phyloP scores from a whole-genome alignment of 2,888 invertebrate genomes.

The Ormyrus labotus region DNA sequence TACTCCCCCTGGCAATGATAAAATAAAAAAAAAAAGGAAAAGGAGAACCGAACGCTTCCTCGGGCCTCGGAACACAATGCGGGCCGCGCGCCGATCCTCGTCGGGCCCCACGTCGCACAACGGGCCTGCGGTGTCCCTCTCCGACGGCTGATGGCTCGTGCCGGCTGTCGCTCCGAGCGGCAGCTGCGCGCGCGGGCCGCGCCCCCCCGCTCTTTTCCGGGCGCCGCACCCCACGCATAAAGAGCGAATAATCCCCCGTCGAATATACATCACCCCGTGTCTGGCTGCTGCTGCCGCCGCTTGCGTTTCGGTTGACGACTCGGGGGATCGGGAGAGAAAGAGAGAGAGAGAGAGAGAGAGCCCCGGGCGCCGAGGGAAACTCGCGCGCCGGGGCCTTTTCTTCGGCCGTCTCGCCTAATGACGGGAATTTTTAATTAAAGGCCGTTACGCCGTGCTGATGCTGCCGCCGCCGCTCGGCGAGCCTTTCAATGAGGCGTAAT shows the following conservation, averaged over 20 bases:
- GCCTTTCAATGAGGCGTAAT: no score
- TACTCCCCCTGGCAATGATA: no score
- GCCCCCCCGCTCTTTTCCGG: conserved; percentile 20
- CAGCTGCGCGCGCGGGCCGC: conserved; percentile 58
- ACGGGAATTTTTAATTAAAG: conserved; percentile 38
- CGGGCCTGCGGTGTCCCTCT: neutral
- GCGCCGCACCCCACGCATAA: conserved; percentile 22
- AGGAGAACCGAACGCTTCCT: no score
- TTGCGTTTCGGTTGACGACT: neutral
- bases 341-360: conserved; percentile 22
- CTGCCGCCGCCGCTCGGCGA: no score
- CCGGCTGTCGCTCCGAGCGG: conserved; percentile 63
- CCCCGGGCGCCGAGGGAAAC: neutral
- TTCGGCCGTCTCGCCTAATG: neutral
- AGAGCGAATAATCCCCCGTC: conserved; percentile 47
- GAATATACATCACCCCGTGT: conserved; percentile 26
- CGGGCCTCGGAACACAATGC: no score
- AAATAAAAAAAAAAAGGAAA: no score
- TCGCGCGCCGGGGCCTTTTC: no score
- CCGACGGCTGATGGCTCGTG: conserved; percentile 67
- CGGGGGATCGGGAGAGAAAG: conserved; percentile 4
- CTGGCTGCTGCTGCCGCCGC: conserved; percentile 13
- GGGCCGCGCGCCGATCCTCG: no score
- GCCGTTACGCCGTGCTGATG: neutral
- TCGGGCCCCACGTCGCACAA: no score